Evolutionary conservation across 2,888 invertebrate genomes (phyloP), one percentile per base, ranked within the genome.

Genomic region (Lepidocyrtinus sp.): DNA sequence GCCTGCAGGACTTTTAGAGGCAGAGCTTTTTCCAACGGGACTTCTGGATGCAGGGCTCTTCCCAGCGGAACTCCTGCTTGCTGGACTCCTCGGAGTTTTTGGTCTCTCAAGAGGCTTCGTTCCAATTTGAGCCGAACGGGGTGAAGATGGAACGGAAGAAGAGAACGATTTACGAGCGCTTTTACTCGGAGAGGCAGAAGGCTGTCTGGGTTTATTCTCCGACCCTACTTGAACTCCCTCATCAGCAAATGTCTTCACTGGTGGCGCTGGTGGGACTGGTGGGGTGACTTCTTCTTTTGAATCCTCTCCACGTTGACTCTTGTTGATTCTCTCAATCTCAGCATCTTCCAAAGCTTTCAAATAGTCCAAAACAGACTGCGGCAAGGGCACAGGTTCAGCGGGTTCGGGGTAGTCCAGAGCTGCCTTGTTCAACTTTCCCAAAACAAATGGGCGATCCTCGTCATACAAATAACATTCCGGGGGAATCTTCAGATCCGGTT

Each of bases 401-500:
- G 76, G 76, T 36, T 76, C 76, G 1, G 64, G 55, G 7, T 64
- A 12, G 12, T 26, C 50, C 55, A 77, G 62, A 15, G 71, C 70
- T 7, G 27, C 77, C 1, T 15, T 22, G 24, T 65, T 71, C n/a
- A 77, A 24, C 27, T 77, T 77, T 27, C 77, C 77, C 24, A 71
- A 62, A 17, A 77, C 77, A 64, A 64, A 71, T 0, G 76, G 76
- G 1, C 63, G 70, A 45, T 71, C 71, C 15, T 70, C 68, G 26
- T 77, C 77, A 22, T 71, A 71, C 1, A 71, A 5, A 15, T 24
- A 50, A 17, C 36, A 65, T 36, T 50, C 59, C 24, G 65, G 59
- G 12, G 71, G 77, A 25, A 65, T 62, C 1, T 63, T 7, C 5
- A 71, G 21, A n/a, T 67, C 61, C 2, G 5, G 22, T 15, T 36